Evolutionary conservation across 2,888 invertebrate species (phyloP), one percentile per base, ranked within the genome.

Genomic region (Drosophila peninsularis): DNA sequence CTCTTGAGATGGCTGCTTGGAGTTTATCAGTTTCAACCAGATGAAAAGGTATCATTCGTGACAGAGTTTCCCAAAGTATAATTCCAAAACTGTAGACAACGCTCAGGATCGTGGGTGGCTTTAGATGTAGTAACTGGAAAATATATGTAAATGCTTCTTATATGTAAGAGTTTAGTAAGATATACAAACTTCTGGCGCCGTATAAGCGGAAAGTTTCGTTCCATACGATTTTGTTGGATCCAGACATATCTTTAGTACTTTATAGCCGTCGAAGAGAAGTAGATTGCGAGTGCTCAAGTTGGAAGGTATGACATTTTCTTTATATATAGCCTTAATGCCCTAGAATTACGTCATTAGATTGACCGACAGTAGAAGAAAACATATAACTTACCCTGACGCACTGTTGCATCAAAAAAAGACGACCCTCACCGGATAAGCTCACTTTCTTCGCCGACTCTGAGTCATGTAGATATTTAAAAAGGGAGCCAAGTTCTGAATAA

Each of bases 31-130:
- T 9, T 13, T 4, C 0, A 3, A 3, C 0, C 2, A 1, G 0
- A 19, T 32, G 2, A 10, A 53, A 67, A 4, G 78, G 78, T 19
- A 11, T 17, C 21, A 37, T 60, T 7, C 56, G 24, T 5, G 70
- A 47, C 19, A 81, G 4, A 36, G 57, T 17, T 34, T 78, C 81
- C 78, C 78, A 78, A 3, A 62, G 24, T 19, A 63, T 24, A 21
- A 81, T 70, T 3, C 62, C 78, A 62, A 66, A 78, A 24, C 82
- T 81, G 14, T 70, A 47, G 1, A 78, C 57, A 67, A 75, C 77
- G n/a, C 76, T 76, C 49, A 54, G 64, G 36, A 62, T 52, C 0
- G 58, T 53, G 21, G 55, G 47, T 0, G 0, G 4, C 30, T 2
- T 0, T 0, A 5, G 4, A 24, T 0, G 0, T 0, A 0, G 14